phyloP scores from a whole-genome alignment of 2,113 vertebrate species.

The Garra rufa region DNA sequence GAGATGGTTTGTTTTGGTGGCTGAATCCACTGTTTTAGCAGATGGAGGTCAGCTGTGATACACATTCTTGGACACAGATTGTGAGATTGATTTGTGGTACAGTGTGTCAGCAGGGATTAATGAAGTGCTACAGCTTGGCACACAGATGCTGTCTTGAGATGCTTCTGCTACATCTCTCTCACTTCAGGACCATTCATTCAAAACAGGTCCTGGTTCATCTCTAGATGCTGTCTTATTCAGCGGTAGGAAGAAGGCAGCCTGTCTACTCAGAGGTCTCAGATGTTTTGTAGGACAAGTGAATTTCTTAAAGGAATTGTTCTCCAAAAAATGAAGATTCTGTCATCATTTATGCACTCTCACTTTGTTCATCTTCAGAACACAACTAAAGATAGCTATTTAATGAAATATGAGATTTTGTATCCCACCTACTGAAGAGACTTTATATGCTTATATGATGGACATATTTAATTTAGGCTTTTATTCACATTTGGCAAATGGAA shows the following conservation, averaged over 20 bases:
- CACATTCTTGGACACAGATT: slow-evolving; percentile 58
- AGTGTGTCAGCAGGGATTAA: slow-evolving; percentile 69
- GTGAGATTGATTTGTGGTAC: slow-evolving; percentile 59
- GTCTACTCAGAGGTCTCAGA: neutral
- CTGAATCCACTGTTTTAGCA: slow-evolving; percentile 54
- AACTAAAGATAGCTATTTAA: too few species aligned
- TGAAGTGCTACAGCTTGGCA: slow-evolving; percentile 67
- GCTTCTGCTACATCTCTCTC: neutral
- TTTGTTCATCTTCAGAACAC: too few species aligned
- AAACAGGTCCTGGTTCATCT: neutral
- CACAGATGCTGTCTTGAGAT: slow-evolving; percentile 37
- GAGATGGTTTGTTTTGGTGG: slow-evolving; percentile 40
- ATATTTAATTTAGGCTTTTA: neutral
- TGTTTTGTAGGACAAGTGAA: neutral
- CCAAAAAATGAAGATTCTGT: too few species aligned
- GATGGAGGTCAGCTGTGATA: slow-evolving; percentile 67
- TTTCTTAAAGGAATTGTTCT: neutral
- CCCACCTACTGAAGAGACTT: too few species aligned
- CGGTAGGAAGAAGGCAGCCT: neutral
- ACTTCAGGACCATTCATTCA: slow-evolving; percentile 74
- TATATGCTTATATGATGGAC: neutral
- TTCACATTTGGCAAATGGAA: neutral
- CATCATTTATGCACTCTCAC: too few species aligned
- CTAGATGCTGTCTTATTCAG: neutral
- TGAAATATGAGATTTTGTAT: too few species aligned